phyloP scores from a whole-genome alignment of 2,888 invertebrate genomes.

The Drosophila meridiana region DNA sequence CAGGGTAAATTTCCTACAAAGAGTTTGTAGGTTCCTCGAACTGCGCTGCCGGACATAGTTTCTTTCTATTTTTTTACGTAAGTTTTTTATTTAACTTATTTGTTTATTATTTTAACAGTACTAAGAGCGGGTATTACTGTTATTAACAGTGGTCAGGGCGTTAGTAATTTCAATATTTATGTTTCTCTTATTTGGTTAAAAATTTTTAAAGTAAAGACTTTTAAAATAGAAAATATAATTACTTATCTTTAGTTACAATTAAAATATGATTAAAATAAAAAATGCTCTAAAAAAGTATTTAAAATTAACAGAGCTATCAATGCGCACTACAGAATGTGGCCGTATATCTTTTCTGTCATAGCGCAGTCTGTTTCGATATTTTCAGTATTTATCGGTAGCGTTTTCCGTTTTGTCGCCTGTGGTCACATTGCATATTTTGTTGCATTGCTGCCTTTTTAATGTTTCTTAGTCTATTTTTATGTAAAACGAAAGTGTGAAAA shows the following conservation, averaged over 20 bases:
- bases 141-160: background rate
- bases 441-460: slow-evolving; percentile 57
- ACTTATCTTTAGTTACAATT: background rate
- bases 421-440: slow-evolving; percentile 46
- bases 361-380: background rate
- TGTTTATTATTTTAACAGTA: slow-evolving; percentile 34
- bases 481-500: slow-evolving; percentile 60
- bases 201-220: background rate
- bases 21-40: slow-evolving; percentile 86
- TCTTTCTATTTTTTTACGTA: slow-evolving; percentile 29
- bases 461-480: slow-evolving; percentile 72
- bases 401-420: background rate
- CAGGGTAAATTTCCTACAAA: slow-evolving; percentile 92
- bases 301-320: background rate
- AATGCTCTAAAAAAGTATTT: background rate
- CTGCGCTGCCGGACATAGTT: slow-evolving; percentile 67
- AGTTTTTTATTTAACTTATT: background rate
- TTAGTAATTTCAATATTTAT: background rate
- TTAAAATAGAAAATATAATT: background rate
- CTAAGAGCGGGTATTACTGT: background rate
- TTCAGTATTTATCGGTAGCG: slow-evolving; percentile 11
- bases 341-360: background rate
- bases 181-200: background rate
- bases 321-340: background rate
- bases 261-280: background rate